These are phyloP conservation scores for Actinopyga echinites DNA, from an alignment of 53 echinoderm and acorn worm species.

Conservation along the genomic window DNA sequence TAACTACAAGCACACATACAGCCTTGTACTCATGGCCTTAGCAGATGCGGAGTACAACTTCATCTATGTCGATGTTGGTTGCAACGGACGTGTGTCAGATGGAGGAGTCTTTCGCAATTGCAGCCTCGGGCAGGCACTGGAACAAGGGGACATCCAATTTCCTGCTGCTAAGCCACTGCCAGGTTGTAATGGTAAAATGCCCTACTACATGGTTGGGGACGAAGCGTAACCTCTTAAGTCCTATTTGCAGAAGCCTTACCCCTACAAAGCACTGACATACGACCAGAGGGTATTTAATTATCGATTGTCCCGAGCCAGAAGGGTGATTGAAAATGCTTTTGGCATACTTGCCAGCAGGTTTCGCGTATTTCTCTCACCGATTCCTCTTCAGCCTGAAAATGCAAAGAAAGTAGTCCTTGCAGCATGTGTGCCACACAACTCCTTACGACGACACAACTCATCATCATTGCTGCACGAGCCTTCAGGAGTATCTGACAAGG, in stretches of 20 bases:
- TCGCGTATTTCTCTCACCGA: background rate
- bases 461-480: background rate
- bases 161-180: background rate
- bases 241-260: constrained; percentile 2
- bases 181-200: background rate
- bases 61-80: constrained; percentile 44
- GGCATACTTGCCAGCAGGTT: background rate
- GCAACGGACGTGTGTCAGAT: constrained; percentile 8
- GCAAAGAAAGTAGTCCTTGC: background rate
- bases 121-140: background rate
- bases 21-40: constrained; percentile 22
- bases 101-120: background rate
- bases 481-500: background rate
- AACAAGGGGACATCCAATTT: background rate
- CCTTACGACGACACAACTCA: background rate
- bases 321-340: constrained; percentile 8
- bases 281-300: constrained; percentile 5
- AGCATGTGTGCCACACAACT: background rate
- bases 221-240: constrained; percentile 41
- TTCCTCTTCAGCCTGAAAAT: background rate
- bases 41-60: constrained; percentile 51
- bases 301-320: background rate
- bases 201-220: constrained; percentile 44
- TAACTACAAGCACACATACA: constrained; percentile 51
- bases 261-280: background rate